These are phyloP conservation scores for Chionodraco myersi DNA, from an alignment of 2,113 vertebrate species.

Conservation along the genomic window DNA sequence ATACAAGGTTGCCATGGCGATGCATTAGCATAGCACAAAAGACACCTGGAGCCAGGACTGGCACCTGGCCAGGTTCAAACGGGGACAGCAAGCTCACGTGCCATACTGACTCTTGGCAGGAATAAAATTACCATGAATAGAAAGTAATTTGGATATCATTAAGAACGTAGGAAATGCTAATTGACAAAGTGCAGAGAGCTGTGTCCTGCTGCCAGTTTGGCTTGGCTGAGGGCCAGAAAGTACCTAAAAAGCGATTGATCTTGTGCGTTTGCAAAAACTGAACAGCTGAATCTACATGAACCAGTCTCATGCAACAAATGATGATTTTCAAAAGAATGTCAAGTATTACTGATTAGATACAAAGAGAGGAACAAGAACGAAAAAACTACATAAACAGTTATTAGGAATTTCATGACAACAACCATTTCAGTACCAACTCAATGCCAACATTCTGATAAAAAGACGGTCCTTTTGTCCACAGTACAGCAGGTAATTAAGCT, in stretches of 20 bases:
- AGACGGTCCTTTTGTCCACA: no score
- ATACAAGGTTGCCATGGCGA: slow-evolving; percentile 51
- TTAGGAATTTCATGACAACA: not conserved
- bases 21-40: slow-evolving; percentile 46
- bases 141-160: slow-evolving; percentile 18
- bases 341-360: not conserved
- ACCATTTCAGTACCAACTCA: no score
- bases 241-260: slow-evolving; percentile 9
- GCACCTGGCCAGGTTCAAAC: slow-evolving; percentile 12
- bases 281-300: slow-evolving; percentile 13
- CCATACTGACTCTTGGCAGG: not conserved
- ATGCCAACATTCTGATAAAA: no score
- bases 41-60: slow-evolving; percentile 27
- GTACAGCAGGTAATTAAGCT: no score
- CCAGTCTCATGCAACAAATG: not conserved
- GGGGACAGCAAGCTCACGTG: slow-evolving; percentile 13
- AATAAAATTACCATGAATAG: not conserved
- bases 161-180: slow-evolving; percentile 32
- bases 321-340: not conserved
- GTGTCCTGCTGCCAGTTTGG: slow-evolving; percentile 20
- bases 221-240: slow-evolving; percentile 30
- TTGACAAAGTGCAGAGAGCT: slow-evolving; percentile 23
- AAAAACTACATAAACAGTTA: not conserved
- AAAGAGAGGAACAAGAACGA: not conserved
- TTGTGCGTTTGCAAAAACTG: slow-evolving; percentile 5